Base-by-base conservation (phyloP, 1,140 invertebrate species). In the Antheraea pernyi region DNA sequence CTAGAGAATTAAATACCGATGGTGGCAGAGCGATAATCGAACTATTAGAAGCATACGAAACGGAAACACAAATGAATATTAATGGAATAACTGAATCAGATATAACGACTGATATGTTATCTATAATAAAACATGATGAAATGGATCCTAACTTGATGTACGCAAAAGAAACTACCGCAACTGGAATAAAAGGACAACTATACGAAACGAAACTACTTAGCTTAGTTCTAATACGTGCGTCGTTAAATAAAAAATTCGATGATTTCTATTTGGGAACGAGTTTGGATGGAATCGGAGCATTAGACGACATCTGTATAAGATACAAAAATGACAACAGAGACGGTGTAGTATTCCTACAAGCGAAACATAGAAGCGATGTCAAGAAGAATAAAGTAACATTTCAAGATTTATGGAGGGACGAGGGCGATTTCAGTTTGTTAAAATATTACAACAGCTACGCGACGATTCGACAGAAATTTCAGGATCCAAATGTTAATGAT, bases 391-490 rank as follows among this genome's bases (percentile, higher is more conserved):
- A 30, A 63, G 11, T 71, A 6, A 61, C 22, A 67, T 9, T 46
- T 46, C 30, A 60, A 48, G 42, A 69, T 69, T 53, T 69, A 62
- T 53, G 64, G 39, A 36, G 46, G 2, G 16, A 18, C 3, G 19
- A 19, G 8, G 37, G 64, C 3, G 64, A 65, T 46, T 65, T 65
- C 18, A 65, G 66, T 13, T 63, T 70, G n/a, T 22, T n/a, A 7
- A 65, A 70, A 65, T 70, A 69, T 46, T 74, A 64, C n/a, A 19
- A 65, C 8, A 74, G 72, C 67, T 70, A 67, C n/a, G 11, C 48
- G 46, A 60, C 46, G 65, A 68, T 74, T 6, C 66, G 58, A 70
- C 16, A 65, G 7, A 68, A 61, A 58, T 65, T 70, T 36, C 48
- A 6, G 46, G 13, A 5, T 53, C 5, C 0, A 53, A 53, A 53